Base-by-base conservation (phyloP, 2,113 vertebrate genomes). In the Coracopsis vasa region DNA sequence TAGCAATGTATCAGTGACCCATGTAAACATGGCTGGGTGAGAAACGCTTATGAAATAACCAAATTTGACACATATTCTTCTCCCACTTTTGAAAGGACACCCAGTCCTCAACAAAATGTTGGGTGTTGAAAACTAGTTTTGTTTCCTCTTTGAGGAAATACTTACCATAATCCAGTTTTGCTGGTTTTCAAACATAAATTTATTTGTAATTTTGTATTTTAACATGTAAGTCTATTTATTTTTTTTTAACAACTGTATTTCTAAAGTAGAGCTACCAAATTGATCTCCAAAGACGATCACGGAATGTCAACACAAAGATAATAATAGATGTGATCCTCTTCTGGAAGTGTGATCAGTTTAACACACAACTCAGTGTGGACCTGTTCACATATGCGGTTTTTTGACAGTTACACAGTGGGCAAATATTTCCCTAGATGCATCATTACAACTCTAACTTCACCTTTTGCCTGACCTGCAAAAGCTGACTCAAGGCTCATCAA, bases 371-470 rank as follows among this genome's bases (percentile, higher is more conserved):
- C 33, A 13, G 16, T 18, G 7, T 4, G 20, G 20, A 86, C 13
- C n/a, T 67, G 6, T 51, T 54, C 42, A 48, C 31, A 8, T 48
- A n/a, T 42, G 50, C 13, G 5, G 33, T 71, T 83, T 80, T 75
- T 20, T 66, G 16, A 75, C 44, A 79, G 14, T 67, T 82, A 69
- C 10, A 64, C 20, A n/a, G 31, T 3, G 8, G 24, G 18, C 11
- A 84, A 2, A 1, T 62, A 53, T 33, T 45, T 87, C 42, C 18
- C 31, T 33, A 47, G 33, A 47, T 0, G 0, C 24, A 79, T 10
- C 33, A 72, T 27, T 47, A 80, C 47, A 91, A 28, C 15, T 67
- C 16, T 33, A 62, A 51, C 28, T 74, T 48, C 7, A 58, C 31
- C 65, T 70, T 47, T 44, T 50, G 50, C 27, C 29, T 44, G 27